These are phyloP conservation scores for Lepidurus couesii DNA, from an alignment of 1,140 invertebrate genomes.

Conservation along the genomic window DNA sequence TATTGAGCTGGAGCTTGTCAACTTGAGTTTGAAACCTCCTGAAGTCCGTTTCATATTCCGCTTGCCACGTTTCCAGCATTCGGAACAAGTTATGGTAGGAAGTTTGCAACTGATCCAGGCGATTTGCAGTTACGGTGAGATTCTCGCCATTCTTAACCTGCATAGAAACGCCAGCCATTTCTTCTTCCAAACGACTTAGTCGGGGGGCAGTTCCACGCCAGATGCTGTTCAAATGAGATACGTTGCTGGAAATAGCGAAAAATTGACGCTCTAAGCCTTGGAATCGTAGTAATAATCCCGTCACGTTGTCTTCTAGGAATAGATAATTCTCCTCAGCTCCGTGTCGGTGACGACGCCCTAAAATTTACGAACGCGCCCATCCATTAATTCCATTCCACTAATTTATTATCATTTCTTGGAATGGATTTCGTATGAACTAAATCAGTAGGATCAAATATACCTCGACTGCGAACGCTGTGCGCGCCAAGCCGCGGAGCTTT, in stretches of 20 bases:
- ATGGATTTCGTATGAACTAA: no score
- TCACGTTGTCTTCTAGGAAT: neutral
- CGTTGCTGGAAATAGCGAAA: neutral
- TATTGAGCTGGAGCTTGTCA: neutral
- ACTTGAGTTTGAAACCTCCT: neutral
- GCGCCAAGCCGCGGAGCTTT: neutral
- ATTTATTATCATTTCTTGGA: no score
- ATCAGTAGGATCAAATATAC: neutral
- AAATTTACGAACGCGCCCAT: neutral
- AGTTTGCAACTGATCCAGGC: conserved; percentile 13
- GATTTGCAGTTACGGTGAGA: neutral
- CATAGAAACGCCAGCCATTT: neutral
- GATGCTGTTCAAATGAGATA: neutral
- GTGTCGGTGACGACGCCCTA: neutral
- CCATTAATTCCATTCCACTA: no score
- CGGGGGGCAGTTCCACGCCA: neutral
- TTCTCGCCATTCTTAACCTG: neutral
- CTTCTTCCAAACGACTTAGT: neutral
- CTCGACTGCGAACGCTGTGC: neutral
- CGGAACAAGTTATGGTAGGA: neutral
- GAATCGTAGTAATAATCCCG: neutral
- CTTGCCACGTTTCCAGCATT: conserved; percentile 10
- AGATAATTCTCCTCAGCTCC: neutral
- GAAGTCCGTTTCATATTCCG: neutral
- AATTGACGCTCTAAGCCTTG: neutral